A percentile compares a stretch with the other conserved stretches of the same genome.
These are phyloP conservation scores for Phodopus roborovskii DNA, from an alignment of 2,113 vertebrate genomes.

Conservation along the genomic window DNA sequence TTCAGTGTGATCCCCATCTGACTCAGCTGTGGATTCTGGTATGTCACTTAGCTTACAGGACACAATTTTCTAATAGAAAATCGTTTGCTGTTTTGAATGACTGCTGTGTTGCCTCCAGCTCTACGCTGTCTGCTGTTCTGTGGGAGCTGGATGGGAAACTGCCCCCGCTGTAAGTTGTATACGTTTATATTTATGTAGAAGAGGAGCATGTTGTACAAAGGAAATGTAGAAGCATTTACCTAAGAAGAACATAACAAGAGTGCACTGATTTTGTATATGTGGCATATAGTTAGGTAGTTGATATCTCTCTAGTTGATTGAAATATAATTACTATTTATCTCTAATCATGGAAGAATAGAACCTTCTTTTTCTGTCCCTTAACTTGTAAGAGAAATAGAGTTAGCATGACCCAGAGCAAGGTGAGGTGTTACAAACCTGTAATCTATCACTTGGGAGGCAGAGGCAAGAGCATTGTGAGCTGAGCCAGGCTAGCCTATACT, in stretches of 20 bases:
- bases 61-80: background rate
- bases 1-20: background rate
- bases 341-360: background rate
- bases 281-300: conserved; percentile 37
- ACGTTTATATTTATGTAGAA: conserved; percentile 5
- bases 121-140: background rate
- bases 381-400: conserved; percentile 10
- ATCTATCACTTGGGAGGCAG: background rate
- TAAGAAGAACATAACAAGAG: background rate
- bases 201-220: background rate
- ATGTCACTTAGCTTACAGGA: background rate
- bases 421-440: background rate
- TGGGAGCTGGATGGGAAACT: background rate
- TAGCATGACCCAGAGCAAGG: background rate
- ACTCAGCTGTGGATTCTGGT: background rate
- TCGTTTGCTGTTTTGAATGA: conserved; percentile 1
- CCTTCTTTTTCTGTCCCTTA: conserved; percentile 18
- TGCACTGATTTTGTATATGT: conserved; percentile 11
- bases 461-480: background rate
- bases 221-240: conserved; percentile 17
- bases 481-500: background rate
- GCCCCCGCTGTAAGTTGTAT: background rate
- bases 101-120: background rate
- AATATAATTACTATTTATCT: conserved; percentile 58
- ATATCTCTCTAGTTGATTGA: conserved; percentile 30